Evolutionary conservation across 2,888 invertebrate species (phyloP), one percentile per base, ranked within the genome.

Genomic region (Ophion obscuratus): DNA sequence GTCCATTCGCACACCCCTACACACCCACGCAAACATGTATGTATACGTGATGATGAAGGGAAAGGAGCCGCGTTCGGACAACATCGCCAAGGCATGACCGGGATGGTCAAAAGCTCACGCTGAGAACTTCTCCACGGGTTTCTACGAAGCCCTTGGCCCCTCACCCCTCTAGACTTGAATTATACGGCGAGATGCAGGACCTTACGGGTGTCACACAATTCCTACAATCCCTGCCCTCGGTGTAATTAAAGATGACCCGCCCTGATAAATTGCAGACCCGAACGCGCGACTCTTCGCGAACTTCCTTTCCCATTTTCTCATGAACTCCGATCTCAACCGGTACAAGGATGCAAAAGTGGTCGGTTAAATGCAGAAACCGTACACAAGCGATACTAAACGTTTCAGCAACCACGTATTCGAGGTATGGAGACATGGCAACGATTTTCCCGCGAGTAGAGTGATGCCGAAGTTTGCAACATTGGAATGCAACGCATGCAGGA

Each of bases 11-110:
- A 61, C 61, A 24, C 36, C 27, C 14, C 6, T 20, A 44, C n/a
- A 20, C 36, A 20, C 31, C 4, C 17, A 68, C 20, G 94, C 92
- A 92, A 91, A 94, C 92, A 95, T 94, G 94, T 94, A 93, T 94
- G 93, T 94, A 94, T 95, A 95, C 76, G 83, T 78, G 70, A 81
- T 67, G 66, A 61, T 62, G 81, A 64, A 44, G 36, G 78, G 71
- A 78, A 61, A 73, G 71, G 76, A 81, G 70, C 67, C 75, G 73
- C 61, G 68, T 81, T 86, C 77, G 85, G 83, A 85, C 82, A 74
- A 73, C 82, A 82, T 83, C 73, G 73, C 71, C 64, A 66, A 64
- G 66, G 62, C 76, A 76, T 80, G 71, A 79, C 70, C 61, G 67
- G 64, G 74, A 68, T 66, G 75, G 40, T 20, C 53, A 80, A 80